Conservation (phyloP, 2,888 invertebrate species). For the Sarcophaga caerulescens region DNA sequence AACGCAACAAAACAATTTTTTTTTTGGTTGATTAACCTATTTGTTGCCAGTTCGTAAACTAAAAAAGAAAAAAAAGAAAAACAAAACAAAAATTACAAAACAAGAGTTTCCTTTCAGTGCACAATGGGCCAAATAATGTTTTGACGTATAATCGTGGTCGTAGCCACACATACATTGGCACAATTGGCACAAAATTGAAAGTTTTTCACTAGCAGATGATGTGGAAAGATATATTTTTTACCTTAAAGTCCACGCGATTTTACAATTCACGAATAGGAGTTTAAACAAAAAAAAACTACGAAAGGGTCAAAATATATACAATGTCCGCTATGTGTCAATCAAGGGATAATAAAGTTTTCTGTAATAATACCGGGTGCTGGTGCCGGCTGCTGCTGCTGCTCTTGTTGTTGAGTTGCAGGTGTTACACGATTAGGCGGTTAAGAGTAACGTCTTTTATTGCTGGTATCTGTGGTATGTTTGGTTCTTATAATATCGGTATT, state of each 20-base stretch:
- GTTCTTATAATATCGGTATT: slow-evolving; percentile 30
- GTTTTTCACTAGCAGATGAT: too few relatives aligned
- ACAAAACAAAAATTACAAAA: neutral
- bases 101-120: too few relatives aligned
- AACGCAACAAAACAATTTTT: slow-evolving; percentile 15
- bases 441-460: slow-evolving; percentile 15
- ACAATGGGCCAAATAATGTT: too few relatives aligned
- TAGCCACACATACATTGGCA: too few relatives aligned
- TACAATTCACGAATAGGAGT: too few relatives aligned
- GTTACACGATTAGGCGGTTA: neutral
- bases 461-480: neutral
- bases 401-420: neutral
- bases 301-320: too few relatives aligned
- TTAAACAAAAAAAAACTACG: too few relatives aligned
- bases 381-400: neutral
- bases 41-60: slow-evolving; percentile 22
- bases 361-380: neutral
- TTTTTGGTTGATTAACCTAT: slow-evolving; percentile 17
- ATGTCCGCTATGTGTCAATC: too few relatives aligned
- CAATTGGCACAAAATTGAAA: too few relatives aligned
- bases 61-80: neutral
- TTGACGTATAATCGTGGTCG: too few relatives aligned
- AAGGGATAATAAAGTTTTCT: neutral
- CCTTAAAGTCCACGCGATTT: too few relatives aligned
- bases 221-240: too few relatives aligned